phyloP scores from a whole-genome alignment of 2,113 vertebrate genomes.

The Anoura caudifer region DNA sequence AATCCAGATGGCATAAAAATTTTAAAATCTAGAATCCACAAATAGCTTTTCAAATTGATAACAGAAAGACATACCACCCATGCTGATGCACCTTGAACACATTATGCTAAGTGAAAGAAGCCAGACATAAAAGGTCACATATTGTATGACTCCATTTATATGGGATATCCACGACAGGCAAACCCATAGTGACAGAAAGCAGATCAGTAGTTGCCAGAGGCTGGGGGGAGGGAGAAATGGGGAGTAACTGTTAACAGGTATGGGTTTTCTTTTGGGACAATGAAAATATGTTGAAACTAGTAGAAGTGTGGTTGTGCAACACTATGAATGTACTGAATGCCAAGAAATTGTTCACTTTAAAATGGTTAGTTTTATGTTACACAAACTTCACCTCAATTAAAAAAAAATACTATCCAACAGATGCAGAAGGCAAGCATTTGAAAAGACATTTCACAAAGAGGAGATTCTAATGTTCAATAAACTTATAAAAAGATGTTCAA shows the following conservation, averaged over 20 bases:
- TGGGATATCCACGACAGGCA: neutral
- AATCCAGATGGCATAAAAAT: neutral
- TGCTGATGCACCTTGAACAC: neutral
- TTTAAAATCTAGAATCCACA: neutral
- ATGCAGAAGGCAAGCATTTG: neutral
- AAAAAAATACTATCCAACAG: neutral
- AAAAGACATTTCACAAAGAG: neutral
- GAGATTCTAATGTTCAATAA: neutral
- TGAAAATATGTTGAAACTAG: neutral
- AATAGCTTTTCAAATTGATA: constrained; percentile 13
- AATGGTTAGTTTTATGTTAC: neutral
- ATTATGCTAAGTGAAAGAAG: neutral
- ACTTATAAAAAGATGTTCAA: neutral
- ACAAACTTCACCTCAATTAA: neutral
- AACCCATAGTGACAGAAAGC: neutral
- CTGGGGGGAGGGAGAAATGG: too few relatives aligned
- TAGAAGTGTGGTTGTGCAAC: neutral
- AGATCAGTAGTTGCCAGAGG: neutral
- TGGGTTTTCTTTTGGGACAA: neutral
- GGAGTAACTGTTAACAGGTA: neutral
- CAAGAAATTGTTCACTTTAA: neutral
- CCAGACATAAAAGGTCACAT: neutral
- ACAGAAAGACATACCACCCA: neutral
- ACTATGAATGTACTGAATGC: neutral
- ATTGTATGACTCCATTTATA: neutral